Evolutionary conservation across 1,140 invertebrate species (phyloP), one percentile per base, ranked within the genome.

Genomic region (Asobara japonica): DNA sequence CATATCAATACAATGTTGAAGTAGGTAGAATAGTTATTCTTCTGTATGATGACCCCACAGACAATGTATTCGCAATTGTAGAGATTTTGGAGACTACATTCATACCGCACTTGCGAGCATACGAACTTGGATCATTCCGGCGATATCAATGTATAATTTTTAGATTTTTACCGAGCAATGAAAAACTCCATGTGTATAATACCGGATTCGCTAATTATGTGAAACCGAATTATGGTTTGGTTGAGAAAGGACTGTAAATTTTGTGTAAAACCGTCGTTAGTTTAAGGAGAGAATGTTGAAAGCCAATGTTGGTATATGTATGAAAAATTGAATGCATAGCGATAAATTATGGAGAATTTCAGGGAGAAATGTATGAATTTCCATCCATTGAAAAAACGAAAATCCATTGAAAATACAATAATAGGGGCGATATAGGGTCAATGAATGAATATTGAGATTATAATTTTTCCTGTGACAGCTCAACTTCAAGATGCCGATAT

Each of bases 31-130:
- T 78, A 27, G 65, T 56, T 25, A 25, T 62, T 18, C 31, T 69
- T 41, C 25, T 77, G 11, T 62, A 61, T 30, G 30, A 74, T 70
- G 38, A 56, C 38, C 45, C 71, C 33, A 31, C 22, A 29, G 10
- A 41, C 3, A 29, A 5, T 22, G 65, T 77, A 13, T 73, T 69
- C 48, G 18, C 72, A 36, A 13, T 72, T 56, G 18, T 74, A 11
- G 71, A 77, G 66, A 71, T 74, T 33, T 13, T 75, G 18, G 66
- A 73, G 61, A 74, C 67, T 30, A n/a, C 8, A 25, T 77, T 74
- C 61, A 10, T 66, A 20, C 70, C 64, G 3, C 51, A 36, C 41
- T 61, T 75, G 31, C 41, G 72, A 29, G 65, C 65, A 20, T 75
- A 76, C 36, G 18, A 74, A 66, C 36, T 76, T 20, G 73, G 41